Conservation (phyloP, 2,888 invertebrate genomes). For the Oeneis ivallda region DNA sequence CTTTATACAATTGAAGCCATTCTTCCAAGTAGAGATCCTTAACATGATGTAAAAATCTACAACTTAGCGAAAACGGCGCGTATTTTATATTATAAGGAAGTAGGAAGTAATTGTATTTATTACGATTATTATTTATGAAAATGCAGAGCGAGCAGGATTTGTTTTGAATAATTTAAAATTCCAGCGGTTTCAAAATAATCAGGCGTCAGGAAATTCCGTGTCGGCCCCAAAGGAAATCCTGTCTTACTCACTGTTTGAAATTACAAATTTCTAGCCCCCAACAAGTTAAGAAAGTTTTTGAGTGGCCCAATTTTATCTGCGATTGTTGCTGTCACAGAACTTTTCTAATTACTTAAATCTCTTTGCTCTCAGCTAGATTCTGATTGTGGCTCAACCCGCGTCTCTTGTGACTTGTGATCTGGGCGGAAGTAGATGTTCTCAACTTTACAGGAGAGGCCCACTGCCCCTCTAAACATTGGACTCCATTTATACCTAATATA, state of each 20-base stretch:
- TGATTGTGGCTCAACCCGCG: too few relatives aligned
- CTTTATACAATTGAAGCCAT: too few relatives aligned
- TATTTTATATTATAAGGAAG: too few relatives aligned
- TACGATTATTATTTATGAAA: constrained; percentile 7
- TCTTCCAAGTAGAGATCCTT: too few relatives aligned
- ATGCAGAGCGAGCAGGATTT: constrained; percentile 16
- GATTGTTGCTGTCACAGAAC: constrained; percentile 29
- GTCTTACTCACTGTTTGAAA: constrained; percentile 44
- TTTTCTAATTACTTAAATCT: constrained; percentile 23
- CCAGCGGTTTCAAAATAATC: constrained; percentile 29
- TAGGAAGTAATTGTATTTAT: too few relatives aligned
- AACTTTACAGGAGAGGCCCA: too few relatives aligned
- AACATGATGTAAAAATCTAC: too few relatives aligned
- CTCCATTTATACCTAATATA: too few relatives aligned
- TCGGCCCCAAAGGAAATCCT: constrained; percentile 38
- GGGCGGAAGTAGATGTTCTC: too few relatives aligned
- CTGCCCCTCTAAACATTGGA: too few relatives aligned
- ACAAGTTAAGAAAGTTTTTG: constrained; percentile 31
- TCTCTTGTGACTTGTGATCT: too few relatives aligned
- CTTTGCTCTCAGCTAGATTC: background rate
- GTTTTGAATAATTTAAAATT: constrained; percentile 31
- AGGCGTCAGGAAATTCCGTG: constrained; percentile 30
- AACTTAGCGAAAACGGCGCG: too few relatives aligned
- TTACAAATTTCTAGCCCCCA: constrained; percentile 40
- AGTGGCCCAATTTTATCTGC: constrained; percentile 31